phyloP scores from a whole-genome alignment of 2,888 invertebrate species.

The Ennomos quercinarius region DNA sequence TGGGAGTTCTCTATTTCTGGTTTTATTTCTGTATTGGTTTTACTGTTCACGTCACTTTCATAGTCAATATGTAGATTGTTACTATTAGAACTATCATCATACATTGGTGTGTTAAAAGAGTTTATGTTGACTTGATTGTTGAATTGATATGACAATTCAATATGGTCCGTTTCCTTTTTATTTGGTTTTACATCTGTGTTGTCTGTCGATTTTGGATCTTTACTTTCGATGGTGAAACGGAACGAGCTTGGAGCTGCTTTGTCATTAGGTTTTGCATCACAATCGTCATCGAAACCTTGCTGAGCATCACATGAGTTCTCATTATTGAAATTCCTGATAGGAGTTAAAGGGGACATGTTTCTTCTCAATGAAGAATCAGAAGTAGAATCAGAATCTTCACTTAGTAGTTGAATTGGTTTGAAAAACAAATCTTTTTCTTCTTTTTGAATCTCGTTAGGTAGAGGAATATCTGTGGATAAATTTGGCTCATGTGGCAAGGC shows the following conservation, averaged over 20 bases:
- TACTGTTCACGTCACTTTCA: conserved; percentile 80
- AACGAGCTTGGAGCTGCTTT: conserved; percentile 69
- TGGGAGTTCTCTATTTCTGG: conserved; percentile 66
- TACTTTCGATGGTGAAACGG: conserved; percentile 72
- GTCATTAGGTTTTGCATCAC: conserved; percentile 58
- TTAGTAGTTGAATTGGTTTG: conserved; percentile 62
- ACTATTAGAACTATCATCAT: conserved; percentile 79
- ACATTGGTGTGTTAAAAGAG: conserved; percentile 69
- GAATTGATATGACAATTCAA: conserved; percentile 67
- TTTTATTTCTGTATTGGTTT: conserved; percentile 69
- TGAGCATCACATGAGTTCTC: conserved; percentile 81
- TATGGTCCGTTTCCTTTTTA: conserved; percentile 64
- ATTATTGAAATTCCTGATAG: conserved; percentile 77
- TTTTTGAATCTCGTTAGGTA: conserved; percentile 62
- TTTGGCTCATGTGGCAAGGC: conserved; percentile 65
- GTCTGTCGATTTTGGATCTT: conserved; percentile 53
- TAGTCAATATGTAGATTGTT: conserved; percentile 78
- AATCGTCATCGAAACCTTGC: conserved; percentile 75
- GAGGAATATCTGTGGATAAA: conserved; percentile 56
- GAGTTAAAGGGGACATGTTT: conserved; percentile 80
- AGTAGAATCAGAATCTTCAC: conserved; percentile 74
- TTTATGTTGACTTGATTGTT: conserved; percentile 74
- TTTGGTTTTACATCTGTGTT: conserved; percentile 58
- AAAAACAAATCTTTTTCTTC: conserved; percentile 62
- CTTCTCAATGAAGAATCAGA: conserved; percentile 74